These are phyloP conservation scores for Chloroceryle amazona DNA, from an alignment of 2,797 vertebrate species.

Conservation along the genomic window DNA sequence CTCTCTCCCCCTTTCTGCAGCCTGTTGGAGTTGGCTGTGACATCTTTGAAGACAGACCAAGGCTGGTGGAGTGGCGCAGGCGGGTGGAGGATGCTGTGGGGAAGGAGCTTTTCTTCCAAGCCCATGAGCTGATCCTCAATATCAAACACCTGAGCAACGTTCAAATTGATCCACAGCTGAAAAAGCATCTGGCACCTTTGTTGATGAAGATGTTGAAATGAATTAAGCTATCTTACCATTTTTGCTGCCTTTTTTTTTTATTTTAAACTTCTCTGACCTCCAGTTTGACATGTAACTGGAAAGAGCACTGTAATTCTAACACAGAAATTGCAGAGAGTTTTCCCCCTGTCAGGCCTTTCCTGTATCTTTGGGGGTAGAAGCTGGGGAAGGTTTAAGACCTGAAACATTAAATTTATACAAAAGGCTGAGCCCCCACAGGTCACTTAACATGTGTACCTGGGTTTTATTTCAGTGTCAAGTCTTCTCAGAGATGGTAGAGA, in stretches of 20 bases:
- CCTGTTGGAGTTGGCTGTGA: conserved; percentile 82
- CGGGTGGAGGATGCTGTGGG: conserved; percentile 83
- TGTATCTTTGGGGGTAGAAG: not conserved
- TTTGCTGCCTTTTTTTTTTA: not conserved
- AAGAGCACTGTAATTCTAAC: not conserved
- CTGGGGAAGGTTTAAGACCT: not conserved
- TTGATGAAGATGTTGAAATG: conserved; percentile 74
- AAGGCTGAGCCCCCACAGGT: not conserved
- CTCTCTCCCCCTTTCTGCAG: conserved; percentile 61
- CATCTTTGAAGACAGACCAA: conserved; percentile 80
- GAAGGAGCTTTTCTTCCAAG: conserved; percentile 83
- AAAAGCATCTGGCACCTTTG: conserved; percentile 63
- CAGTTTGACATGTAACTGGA: not conserved
- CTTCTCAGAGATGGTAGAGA: not conserved
- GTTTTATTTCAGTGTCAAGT: conserved; percentile 21
- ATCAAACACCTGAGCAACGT: conserved; percentile 68
- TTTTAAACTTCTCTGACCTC: not conserved
- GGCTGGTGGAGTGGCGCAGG: conserved; percentile 84
- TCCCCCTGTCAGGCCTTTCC: not conserved
- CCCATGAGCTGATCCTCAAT: conserved; percentile 79
- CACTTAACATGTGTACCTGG: not conserved
- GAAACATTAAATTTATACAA: not conserved
- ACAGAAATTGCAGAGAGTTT: not conserved
- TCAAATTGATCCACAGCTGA: conserved; percentile 66
- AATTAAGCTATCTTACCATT: not conserved